Percentiles rank a stretch among this genome's conserved stretches.
Evolutionary conservation across 1,140 invertebrate species (phyloP).

Genomic region (Drosophila watanabei): DNA sequence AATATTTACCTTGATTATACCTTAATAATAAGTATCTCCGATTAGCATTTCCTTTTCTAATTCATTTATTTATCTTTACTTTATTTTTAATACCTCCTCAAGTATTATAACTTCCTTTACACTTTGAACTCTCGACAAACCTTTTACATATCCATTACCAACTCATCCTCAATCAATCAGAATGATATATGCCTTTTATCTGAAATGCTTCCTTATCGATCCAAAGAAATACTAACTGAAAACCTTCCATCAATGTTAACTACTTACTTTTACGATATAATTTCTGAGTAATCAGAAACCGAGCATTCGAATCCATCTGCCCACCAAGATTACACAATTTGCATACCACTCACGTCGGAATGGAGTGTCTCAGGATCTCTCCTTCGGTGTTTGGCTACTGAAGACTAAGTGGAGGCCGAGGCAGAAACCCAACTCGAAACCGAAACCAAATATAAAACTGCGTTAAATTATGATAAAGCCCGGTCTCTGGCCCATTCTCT

Average conservation of each 20-base stretch:
- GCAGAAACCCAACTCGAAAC: conserved; percentile 23
- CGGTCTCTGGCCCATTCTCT: conserved; percentile 27
- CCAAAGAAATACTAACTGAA: background rate
- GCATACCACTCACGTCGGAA: conserved; percentile 39
- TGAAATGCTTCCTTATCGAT: background rate
- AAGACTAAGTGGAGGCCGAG: background rate
- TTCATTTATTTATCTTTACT: background rate
- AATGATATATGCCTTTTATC: conserved; percentile 14
- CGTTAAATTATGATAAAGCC: conserved; percentile 52
- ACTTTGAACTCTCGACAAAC: background rate
- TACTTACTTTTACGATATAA: conserved; percentile 28
- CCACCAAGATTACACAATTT: conserved; percentile 47
- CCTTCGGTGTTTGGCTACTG: conserved; percentile 19
- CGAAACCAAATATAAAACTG: conserved; percentile 51
- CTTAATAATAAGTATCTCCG: background rate
- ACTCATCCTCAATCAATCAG: conserved; percentile 2
- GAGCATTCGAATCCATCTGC: conserved; percentile 31
- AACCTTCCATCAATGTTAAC: conserved; percentile 41
- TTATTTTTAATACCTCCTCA: background rate
- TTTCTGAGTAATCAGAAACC: conserved; percentile 43
- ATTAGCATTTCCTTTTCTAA: background rate
- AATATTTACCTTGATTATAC: too few relatives aligned
- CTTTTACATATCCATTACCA: background rate
- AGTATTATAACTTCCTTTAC: background rate
- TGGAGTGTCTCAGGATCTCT: conserved; percentile 30